Evolutionary conservation across 2,113 vertebrate genomes (phyloP).

Genomic region (Rutilus rutilus): DNA sequence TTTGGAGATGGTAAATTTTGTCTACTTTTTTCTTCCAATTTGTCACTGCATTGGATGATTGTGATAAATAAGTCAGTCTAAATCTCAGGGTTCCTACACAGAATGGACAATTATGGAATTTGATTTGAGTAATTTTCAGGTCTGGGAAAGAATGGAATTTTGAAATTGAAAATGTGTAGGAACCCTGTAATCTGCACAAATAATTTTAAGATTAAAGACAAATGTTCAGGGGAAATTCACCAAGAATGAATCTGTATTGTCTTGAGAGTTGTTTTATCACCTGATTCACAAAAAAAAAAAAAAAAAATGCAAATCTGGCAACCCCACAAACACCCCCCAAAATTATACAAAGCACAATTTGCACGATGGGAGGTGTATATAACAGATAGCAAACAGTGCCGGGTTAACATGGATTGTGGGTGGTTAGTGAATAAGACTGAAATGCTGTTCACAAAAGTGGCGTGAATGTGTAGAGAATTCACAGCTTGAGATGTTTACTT

Average conservation of each 20-base stretch:
- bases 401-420: neutral
- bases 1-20: constrained; percentile 92
- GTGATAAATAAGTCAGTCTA: neutral
- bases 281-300: neutral
- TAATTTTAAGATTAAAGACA: neutral
- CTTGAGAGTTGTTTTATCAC: neutral
- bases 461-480: neutral
- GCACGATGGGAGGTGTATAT: neutral
- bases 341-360: neutral
- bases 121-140: too few relatives aligned
- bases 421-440: constrained; percentile 6
- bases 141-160: too few relatives aligned
- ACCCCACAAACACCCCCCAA: neutral
- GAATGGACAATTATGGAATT: too few relatives aligned
- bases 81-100: too few relatives aligned
- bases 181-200: neutral
- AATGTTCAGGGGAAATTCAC: neutral
- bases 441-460: neutral
- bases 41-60: neutral
- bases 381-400: neutral
- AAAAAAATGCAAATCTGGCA: neutral
- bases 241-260: neutral
- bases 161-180: too few relatives aligned
- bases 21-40: neutral
- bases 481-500: constrained; percentile 37